Percentiles rank a stretch among this genome's conserved stretches.
phyloP scores from a whole-genome alignment of 2,113 vertebrate species.

The Macaca mulatta region DNA sequence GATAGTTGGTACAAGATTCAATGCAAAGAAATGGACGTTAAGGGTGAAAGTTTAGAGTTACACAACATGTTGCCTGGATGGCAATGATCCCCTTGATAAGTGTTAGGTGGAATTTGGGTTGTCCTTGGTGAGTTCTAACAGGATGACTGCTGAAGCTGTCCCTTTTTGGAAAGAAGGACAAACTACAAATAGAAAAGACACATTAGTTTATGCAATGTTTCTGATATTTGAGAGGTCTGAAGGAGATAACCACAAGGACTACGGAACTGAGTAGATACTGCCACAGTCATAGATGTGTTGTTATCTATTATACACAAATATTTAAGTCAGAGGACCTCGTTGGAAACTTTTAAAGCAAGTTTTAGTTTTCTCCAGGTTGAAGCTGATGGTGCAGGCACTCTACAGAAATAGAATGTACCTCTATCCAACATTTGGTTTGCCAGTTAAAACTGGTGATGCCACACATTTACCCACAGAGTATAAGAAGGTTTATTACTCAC shows the following conservation, averaged over 20 bases:
- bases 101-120: background rate
- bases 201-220: background rate
- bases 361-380: background rate
- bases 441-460: background rate
- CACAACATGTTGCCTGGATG: background rate
- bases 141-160: background rate
- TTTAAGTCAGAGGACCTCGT: background rate
- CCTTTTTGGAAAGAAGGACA: background rate
- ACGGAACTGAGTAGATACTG: background rate
- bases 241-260: background rate
- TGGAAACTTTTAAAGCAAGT: background rate
- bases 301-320: background rate
- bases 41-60: background rate
- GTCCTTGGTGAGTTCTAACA: fast-evolving
- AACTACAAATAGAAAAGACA: background rate
- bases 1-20: background rate
- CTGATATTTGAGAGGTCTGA: background rate
- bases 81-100: background rate
- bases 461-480: background rate
- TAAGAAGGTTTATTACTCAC: background rate
- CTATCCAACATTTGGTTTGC: background rate
- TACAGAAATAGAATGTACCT: background rate
- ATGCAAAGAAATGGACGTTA: background rate
- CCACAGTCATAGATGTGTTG: background rate
- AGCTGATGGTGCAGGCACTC: background rate